Conservation (phyloP, 2,888 invertebrate genomes). For the Parthenolecanium corni region DNA sequence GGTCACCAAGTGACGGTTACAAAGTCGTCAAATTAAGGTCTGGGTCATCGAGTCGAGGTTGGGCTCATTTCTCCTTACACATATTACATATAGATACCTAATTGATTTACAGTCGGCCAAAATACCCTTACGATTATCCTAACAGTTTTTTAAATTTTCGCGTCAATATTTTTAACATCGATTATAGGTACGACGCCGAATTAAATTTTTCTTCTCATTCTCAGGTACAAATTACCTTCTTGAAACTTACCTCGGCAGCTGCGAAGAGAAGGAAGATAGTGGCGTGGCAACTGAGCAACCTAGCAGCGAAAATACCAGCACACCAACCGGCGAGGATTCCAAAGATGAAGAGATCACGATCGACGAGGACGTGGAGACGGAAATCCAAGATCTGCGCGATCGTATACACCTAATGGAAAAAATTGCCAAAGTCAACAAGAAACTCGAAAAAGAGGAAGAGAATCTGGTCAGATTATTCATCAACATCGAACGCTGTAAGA, state of each 20-base stretch:
- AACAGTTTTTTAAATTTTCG: too few relatives aligned
- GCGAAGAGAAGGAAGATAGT: conserved; percentile 54
- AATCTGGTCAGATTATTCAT: conserved; percentile 54
- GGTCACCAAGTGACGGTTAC: too few relatives aligned
- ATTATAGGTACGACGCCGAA: too few relatives aligned
- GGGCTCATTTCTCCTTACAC: too few relatives aligned
- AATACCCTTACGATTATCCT: too few relatives aligned
- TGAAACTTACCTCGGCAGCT: conserved; percentile 58
- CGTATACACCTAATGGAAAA: conserved; percentile 62
- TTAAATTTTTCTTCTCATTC: neutral
- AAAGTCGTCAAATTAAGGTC: too few relatives aligned
- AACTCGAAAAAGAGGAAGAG: conserved; percentile 61
- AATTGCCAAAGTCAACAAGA: conserved; percentile 59
- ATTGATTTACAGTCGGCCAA: too few relatives aligned
- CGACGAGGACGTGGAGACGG: conserved; percentile 45
- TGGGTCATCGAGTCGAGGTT: too few relatives aligned
- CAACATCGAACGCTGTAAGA: conserved; percentile 31
- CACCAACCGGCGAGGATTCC: conserved; percentile 35
- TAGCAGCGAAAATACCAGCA: conserved; percentile 37
- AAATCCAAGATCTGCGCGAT: conserved; percentile 47
- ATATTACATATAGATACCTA: too few relatives aligned
- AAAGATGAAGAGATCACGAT: conserved; percentile 40
- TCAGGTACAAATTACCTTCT: conserved; percentile 58
- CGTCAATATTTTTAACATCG: too few relatives aligned
- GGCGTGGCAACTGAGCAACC: conserved; percentile 54